A percentile compares a stretch with the other conserved stretches of the same genome.
Conservation (phyloP, 2,888 invertebrate genomes). For the Chymomyza caudatula region DNA sequence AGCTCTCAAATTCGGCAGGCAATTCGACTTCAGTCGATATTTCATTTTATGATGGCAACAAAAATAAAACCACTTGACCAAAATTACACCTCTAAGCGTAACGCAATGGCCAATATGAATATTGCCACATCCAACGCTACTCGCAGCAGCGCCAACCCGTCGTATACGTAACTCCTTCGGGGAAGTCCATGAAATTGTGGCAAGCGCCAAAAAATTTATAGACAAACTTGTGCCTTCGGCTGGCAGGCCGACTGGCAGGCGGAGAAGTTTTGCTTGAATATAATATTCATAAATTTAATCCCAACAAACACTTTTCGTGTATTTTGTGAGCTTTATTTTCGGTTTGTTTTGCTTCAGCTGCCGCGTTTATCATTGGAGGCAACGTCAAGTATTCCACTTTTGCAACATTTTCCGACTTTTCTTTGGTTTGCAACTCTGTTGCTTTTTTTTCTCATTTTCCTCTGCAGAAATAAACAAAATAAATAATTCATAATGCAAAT, state of each 20-base stretch:
- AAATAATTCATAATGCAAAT: slow-evolving; percentile 72
- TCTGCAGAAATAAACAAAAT: slow-evolving; percentile 56
- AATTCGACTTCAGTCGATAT: slow-evolving; percentile 38
- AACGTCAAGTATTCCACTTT: slow-evolving; percentile 46
- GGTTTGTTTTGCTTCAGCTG: slow-evolving; percentile 4
- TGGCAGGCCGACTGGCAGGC: slow-evolving; percentile 29
- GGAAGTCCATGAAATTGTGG: slow-evolving; percentile 33
- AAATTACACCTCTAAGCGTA: slow-evolving; percentile 50
- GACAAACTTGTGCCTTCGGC: slow-evolving; percentile 49
- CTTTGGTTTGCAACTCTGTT: slow-evolving; percentile 35
- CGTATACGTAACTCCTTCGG: slow-evolving; percentile 26
- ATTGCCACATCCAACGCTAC: neutral
- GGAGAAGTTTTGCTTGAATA: slow-evolving; percentile 45
- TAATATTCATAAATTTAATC: slow-evolving; percentile 72
- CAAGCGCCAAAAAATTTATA: slow-evolving; percentile 49
- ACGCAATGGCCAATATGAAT: slow-evolving; percentile 39
- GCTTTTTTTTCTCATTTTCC: slow-evolving; percentile 13
- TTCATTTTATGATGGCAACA: slow-evolving; percentile 44
- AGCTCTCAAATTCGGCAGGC: neutral
- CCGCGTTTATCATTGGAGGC: slow-evolving; percentile 50
- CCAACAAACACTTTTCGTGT: slow-evolving; percentile 65
- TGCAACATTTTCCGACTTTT: slow-evolving; percentile 39
- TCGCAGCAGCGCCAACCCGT: neutral
- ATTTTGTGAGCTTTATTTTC: slow-evolving; percentile 48
- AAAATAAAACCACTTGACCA: slow-evolving; percentile 47